Conservation (phyloP, 1,140 invertebrate genomes). For the Asobara japonica region DNA sequence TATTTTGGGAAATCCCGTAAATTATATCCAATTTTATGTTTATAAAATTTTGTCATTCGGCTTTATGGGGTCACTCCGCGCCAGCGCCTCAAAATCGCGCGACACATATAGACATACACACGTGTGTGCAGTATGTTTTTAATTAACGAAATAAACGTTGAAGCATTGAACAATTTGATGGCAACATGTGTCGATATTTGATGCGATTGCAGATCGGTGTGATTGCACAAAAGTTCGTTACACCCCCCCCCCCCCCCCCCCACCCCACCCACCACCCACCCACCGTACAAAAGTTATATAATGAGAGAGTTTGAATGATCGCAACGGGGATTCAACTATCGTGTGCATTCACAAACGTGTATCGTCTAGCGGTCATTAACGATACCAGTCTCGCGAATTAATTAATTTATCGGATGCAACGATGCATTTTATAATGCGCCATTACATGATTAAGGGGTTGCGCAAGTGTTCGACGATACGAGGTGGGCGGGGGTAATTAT, state of each 20-base stretch:
- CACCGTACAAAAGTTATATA: background rate
- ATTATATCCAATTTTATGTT: too few relatives aligned
- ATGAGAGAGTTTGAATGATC: background rate
- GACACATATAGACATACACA: too few relatives aligned
- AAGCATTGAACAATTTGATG: background rate
- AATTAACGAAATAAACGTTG: background rate
- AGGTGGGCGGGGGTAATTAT: background rate
- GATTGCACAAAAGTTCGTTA: constrained; percentile 6
- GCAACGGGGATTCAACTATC: background rate
- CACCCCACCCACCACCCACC: background rate
- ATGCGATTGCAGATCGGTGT: background rate
- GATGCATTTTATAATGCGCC: constrained; percentile 15
- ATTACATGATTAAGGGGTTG: constrained; percentile 12
- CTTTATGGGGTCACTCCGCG: too few relatives aligned
- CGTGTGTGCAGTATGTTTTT: too few relatives aligned
- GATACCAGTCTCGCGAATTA: constrained; percentile 11
- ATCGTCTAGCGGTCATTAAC: constrained; percentile 22
- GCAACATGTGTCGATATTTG: background rate
- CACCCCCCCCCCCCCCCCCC: background rate
- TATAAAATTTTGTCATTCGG: too few relatives aligned
- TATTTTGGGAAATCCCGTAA: too few relatives aligned
- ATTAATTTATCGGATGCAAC: constrained; percentile 15
- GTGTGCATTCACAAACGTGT: constrained; percentile 16
- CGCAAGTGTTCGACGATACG: background rate
- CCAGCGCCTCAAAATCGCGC: too few relatives aligned